These are phyloP conservation scores for Dolichoris vasculosae DNA, from an alignment of 1,140 invertebrate genomes.

Conservation along the genomic window DNA sequence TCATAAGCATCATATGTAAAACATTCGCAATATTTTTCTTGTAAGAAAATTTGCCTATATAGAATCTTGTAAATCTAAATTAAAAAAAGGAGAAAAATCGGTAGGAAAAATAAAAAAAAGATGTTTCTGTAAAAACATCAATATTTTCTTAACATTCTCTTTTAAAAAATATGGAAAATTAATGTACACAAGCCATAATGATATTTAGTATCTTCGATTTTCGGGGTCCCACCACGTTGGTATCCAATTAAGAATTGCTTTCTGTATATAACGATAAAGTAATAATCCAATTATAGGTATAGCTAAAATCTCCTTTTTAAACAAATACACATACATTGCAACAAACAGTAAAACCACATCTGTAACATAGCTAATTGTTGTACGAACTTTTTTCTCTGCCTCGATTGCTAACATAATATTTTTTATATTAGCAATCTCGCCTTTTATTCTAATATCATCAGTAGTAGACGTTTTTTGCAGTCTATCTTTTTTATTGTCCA, in stretches of 20 bases:
- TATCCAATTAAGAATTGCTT: constrained; percentile 69
- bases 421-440: constrained; percentile 11
- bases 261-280: constrained; percentile 83
- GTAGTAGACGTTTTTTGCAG: constrained; percentile 33
- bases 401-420: constrained; percentile 65
- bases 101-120: constrained; percentile 31
- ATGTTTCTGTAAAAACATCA: constrained; percentile 9
- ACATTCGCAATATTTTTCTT: background rate
- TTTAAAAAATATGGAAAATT: constrained; percentile 40
- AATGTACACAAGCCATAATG: background rate
- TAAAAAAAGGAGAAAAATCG: constrained; percentile 14
- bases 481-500: constrained; percentile 58
- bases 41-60: constrained; percentile 19
- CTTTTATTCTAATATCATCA: background rate
- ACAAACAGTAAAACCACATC: constrained; percentile 82
- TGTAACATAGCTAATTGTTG: constrained; percentile 80
- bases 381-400: constrained; percentile 80
- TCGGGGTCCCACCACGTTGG: constrained; percentile 56
- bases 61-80: constrained; percentile 2
- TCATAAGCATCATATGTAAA: background rate
- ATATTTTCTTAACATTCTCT: constrained; percentile 43
- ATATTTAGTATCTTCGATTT: constrained; percentile 30
- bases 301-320: constrained; percentile 84
- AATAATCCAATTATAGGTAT: constrained; percentile 84
- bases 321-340: constrained; percentile 81